Conservation (phyloP, 1,140 invertebrate genomes). For the Formica exsecta region DNA sequence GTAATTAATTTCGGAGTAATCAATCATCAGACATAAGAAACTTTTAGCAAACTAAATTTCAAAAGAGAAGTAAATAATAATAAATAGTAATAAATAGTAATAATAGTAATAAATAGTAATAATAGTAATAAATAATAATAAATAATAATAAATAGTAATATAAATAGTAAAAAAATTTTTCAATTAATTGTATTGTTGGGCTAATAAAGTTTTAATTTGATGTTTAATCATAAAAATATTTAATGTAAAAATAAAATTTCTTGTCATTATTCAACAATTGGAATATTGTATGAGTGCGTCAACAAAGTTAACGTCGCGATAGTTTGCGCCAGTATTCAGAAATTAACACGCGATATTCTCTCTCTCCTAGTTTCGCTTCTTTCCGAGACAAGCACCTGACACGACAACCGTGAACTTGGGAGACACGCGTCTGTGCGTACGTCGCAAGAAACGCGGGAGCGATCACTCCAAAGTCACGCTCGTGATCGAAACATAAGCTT, state of each 20-base stretch:
- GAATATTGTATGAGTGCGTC: no score
- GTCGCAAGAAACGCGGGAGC: conserved; percentile 45
- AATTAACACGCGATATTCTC: not conserved
- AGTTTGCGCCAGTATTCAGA: not conserved
- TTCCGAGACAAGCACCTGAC: conserved; percentile 3
- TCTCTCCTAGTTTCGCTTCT: not conserved
- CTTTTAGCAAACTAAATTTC: not conserved
- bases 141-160: no score
- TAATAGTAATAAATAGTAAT: not conserved
- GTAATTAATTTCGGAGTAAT: not conserved
- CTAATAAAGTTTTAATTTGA: not conserved
- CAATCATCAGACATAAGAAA: not conserved
- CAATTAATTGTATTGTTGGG: not conserved
- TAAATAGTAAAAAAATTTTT: not conserved
- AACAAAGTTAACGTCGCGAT: no score
- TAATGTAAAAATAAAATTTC: not conserved
- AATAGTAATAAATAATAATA: no score
- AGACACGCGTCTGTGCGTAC: not conserved
- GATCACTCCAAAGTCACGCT: not conserved
- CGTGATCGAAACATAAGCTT: conserved; percentile 62
- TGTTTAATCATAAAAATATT: not conserved
- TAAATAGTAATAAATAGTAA: no score
- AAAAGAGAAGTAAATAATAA: not conserved
- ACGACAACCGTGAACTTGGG: conserved; percentile 43
- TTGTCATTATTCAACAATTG: no score